Percentiles rank a stretch among this genome's conserved stretches.
These are phyloP conservation scores for Petroica traversi DNA, from an alignment of 2,113 vertebrate species.

Conservation along the genomic window DNA sequence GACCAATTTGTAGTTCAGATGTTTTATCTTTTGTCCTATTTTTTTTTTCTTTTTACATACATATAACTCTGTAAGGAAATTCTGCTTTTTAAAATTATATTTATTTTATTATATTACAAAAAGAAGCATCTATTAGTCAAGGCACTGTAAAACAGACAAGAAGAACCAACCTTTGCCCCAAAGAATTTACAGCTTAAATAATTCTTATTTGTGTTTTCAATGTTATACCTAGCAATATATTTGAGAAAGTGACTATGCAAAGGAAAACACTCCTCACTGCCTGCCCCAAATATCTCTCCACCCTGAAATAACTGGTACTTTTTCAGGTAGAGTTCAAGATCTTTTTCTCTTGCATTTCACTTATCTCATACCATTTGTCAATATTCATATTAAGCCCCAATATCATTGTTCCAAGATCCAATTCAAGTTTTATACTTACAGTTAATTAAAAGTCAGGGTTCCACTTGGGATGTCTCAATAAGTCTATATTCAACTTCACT, in stretches of 20 bases:
- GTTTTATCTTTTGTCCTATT: neutral
- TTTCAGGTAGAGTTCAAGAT: neutral
- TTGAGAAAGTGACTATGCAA: neutral
- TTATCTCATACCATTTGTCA: neutral
- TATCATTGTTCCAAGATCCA: neutral
- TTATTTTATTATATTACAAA: too few relatives aligned
- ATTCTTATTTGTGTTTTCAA: neutral
- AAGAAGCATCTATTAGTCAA: neutral
- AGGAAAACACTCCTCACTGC: accelerated
- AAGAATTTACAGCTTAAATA: neutral
- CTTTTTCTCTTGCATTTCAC: neutral
- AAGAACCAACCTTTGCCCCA: neutral
- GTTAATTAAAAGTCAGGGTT: neutral
- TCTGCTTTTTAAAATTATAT: too few relatives aligned
- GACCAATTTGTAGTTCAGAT: neutral
- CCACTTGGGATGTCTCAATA: neutral
- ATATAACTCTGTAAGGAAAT: neutral
- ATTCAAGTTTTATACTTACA: neutral
- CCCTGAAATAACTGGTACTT: neutral
- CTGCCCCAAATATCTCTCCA: neutral
- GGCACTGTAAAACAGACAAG: neutral
- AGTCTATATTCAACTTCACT: neutral
- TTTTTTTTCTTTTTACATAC: neutral
- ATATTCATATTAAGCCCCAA: neutral
- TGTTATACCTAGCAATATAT: neutral